phyloP scores from a whole-genome alignment of 2,888 invertebrate species.

The Carcina quercana region DNA sequence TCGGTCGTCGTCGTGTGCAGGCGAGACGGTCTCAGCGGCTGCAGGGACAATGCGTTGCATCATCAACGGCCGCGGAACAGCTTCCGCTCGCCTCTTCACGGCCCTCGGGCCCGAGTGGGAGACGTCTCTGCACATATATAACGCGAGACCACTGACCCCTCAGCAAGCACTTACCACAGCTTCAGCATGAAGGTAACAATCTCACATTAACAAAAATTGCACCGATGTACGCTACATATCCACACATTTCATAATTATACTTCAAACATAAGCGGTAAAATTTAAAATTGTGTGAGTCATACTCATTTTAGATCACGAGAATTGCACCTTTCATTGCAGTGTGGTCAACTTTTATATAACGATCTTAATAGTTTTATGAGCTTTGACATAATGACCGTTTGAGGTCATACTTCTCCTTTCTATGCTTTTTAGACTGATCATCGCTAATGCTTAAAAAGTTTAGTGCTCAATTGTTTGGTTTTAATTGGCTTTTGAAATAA shows the following conservation, averaged over 20 bases:
- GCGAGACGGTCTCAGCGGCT: slow-evolving; percentile 12
- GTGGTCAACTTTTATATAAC: background rate
- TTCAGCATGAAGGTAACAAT: slow-evolving; percentile 65
- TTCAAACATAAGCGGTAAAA: background rate
- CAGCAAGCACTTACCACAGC: slow-evolving; percentile 61
- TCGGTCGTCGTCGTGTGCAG: background rate
- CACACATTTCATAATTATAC: slow-evolving; percentile 1
- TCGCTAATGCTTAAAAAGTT: too few relatives aligned
- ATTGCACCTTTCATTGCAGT: background rate
- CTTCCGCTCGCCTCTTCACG: slow-evolving; percentile 56
- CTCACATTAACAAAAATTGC: slow-evolving; percentile 3
- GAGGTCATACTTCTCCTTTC: too few relatives aligned
- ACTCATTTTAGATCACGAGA: too few relatives aligned
- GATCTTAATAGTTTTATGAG: too few relatives aligned
- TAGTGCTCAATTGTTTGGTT: too few relatives aligned
- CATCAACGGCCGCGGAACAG: slow-evolving; percentile 40
- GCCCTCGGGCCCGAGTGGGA: slow-evolving; percentile 49
- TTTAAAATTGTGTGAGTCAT: background rate
- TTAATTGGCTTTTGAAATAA: too few relatives aligned
- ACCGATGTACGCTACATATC: too few relatives aligned
- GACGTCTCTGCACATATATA: slow-evolving; percentile 52
- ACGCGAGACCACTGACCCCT: slow-evolving; percentile 46
- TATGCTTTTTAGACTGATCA: too few relatives aligned
- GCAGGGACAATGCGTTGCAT: slow-evolving; percentile 59
- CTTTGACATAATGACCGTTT: too few relatives aligned